Conservation (phyloP, 53 echinoderm and acorn worm species). For the Actinopyga echinites region DNA sequence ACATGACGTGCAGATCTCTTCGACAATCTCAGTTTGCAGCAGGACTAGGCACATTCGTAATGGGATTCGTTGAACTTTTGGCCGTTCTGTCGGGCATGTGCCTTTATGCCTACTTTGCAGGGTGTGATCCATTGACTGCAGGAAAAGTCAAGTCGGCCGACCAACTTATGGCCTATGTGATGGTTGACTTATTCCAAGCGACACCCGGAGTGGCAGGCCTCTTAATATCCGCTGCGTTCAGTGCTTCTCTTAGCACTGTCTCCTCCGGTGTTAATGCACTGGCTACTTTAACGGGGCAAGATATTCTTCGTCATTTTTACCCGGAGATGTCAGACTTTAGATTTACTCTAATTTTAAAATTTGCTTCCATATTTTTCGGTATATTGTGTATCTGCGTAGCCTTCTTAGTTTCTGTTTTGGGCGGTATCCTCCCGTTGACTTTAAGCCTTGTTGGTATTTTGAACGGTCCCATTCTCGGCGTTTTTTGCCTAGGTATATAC, state of each 20-base stretch:
- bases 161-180: conserved; percentile 20
- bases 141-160: not conserved
- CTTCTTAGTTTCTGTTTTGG: not conserved
- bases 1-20: conserved; percentile 35
- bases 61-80: conserved; percentile 8
- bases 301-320: not conserved
- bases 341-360: conserved; percentile 22
- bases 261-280: conserved; percentile 37
- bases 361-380: conserved; percentile 10
- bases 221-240: conserved; percentile 13
- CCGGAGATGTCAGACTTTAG: conserved; percentile 19
- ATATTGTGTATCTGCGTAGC: not conserved
- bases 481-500: not conserved
- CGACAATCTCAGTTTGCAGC: conserved; percentile 5
- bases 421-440: not conserved
- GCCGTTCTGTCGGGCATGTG: conserved; percentile 35
- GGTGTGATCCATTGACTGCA: conserved; percentile 25
- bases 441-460: conserved; percentile 13
- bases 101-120: conserved; percentile 36
- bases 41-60: not conserved
- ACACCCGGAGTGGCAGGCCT: conserved; percentile 16
- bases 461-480: conserved; percentile 23
- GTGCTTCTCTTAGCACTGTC: conserved; percentile 30
- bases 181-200: conserved; percentile 20
- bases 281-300: conserved; percentile 26